Conservation (phyloP, 2,797 vertebrate genomes). For the Esox lucius region DNA sequence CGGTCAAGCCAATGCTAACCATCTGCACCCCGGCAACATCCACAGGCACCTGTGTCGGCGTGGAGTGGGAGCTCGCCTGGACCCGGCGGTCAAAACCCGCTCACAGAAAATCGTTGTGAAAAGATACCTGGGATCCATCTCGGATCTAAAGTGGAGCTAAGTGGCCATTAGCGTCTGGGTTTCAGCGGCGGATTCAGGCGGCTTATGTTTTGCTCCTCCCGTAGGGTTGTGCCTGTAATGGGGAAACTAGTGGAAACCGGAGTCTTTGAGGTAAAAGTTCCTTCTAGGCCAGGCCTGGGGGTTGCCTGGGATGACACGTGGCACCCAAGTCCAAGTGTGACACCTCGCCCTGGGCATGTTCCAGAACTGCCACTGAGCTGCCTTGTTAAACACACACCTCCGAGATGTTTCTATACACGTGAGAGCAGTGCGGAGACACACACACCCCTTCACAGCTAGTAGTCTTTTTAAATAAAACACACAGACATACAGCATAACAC, state of each 20-base stretch:
- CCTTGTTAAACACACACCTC: background rate
- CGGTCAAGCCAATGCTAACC: background rate
- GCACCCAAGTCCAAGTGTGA: background rate
- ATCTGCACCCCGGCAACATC: background rate
- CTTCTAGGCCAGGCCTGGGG: background rate
- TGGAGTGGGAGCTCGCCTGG: too few relatives aligned
- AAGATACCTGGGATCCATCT: background rate
- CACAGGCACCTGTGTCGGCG: background rate
- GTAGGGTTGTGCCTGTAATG: background rate
- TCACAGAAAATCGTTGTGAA: background rate
- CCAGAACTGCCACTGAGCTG: background rate
- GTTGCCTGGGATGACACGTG: background rate
- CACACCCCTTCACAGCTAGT: slow-evolving; percentile 7
- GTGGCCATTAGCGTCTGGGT: background rate
- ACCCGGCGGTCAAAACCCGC: background rate
- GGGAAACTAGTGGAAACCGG: background rate
- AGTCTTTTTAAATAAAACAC: background rate
- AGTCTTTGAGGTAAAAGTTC: background rate
- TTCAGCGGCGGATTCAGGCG: too few relatives aligned
- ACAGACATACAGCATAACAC: background rate
- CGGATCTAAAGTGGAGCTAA: background rate
- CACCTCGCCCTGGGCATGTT: background rate
- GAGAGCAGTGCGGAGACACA: background rate
- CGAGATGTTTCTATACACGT: background rate
- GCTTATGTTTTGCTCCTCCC: background rate